Percentiles rank a stretch among this genome's conserved stretches.
These are phyloP conservation scores for Cephalopachus bancanus DNA, from an alignment of 2,797 vertebrate species.

Conservation along the genomic window DNA sequence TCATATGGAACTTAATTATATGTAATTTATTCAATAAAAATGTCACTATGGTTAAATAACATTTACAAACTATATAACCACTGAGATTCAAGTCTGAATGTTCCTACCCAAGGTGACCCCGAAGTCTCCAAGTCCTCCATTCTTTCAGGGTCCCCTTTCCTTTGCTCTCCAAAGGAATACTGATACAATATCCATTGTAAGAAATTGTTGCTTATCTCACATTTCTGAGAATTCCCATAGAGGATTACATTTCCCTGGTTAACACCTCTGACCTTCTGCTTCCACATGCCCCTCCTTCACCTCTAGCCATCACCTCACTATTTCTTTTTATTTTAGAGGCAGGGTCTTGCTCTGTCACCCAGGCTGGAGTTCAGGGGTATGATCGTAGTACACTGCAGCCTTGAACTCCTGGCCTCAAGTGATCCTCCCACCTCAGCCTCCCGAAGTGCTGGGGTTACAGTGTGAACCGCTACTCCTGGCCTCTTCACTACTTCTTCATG, in stretches of 20 bases:
- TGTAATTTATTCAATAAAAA: background rate
- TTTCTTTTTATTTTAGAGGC: too few relatives aligned
- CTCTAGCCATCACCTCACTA: too few relatives aligned
- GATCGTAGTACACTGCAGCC: too few relatives aligned
- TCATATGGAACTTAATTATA: too few relatives aligned
- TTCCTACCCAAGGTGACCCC: background rate
- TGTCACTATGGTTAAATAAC: background rate
- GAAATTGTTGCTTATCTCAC: background rate
- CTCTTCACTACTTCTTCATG: background rate
- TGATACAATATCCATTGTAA: background rate
- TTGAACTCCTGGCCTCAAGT: too few relatives aligned
- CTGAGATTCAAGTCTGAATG: background rate
- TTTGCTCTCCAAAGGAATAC: background rate
- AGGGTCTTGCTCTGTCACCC: too few relatives aligned
- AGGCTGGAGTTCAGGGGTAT: too few relatives aligned
- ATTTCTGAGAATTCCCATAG: constrained; percentile 37
- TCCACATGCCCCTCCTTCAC: background rate
- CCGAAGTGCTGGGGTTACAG: too few relatives aligned
- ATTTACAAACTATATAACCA: background rate
- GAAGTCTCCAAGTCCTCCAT: background rate
- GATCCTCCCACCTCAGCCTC: too few relatives aligned
- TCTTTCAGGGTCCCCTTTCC: background rate
- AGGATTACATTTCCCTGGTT: background rate
- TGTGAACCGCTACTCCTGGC: too few relatives aligned
- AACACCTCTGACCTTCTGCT: background rate